Evolutionary conservation across 2,888 invertebrate genomes (phyloP).

Genomic region (Lottia scabra): DNA sequence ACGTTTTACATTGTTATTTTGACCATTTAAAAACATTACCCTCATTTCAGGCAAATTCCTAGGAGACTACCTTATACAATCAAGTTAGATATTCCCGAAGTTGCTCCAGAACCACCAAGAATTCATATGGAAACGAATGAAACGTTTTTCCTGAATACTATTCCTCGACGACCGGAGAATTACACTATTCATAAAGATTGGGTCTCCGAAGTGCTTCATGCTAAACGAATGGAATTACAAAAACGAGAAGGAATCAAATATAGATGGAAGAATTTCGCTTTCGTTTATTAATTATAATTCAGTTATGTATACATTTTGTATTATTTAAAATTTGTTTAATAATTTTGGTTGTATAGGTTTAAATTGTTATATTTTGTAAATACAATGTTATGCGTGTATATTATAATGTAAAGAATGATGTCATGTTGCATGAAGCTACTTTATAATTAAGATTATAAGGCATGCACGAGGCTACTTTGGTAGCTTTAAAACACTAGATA

Average conservation of each 20-base stretch:
- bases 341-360: too few species aligned
- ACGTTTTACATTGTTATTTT: too few species aligned
- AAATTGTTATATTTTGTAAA: too few species aligned
- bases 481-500: too few species aligned
- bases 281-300: constrained; percentile 52
- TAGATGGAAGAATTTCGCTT: constrained; percentile 62
- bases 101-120: constrained; percentile 55
- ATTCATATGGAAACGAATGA: constrained; percentile 63
- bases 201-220: constrained; percentile 64
- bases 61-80: constrained; percentile 57
- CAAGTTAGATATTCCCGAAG: constrained; percentile 47
- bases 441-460: too few species aligned
- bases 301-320: background rate
- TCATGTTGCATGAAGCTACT: too few species aligned
- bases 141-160: constrained; percentile 67
- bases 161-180: constrained; percentile 57
- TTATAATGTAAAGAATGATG: too few species aligned
- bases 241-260: constrained; percentile 59
- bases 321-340: too few species aligned
- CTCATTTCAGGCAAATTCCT: constrained; percentile 41
- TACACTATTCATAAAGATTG: constrained; percentile 64
- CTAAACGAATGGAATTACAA: constrained; percentile 64
- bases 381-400: too few species aligned
- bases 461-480: too few species aligned
- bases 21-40: too few species aligned